Percentiles rank a stretch among this genome's conserved stretches.
phyloP scores from a whole-genome alignment of 2,113 vertebrate genomes.

The Rhynchomys soricoides region DNA sequence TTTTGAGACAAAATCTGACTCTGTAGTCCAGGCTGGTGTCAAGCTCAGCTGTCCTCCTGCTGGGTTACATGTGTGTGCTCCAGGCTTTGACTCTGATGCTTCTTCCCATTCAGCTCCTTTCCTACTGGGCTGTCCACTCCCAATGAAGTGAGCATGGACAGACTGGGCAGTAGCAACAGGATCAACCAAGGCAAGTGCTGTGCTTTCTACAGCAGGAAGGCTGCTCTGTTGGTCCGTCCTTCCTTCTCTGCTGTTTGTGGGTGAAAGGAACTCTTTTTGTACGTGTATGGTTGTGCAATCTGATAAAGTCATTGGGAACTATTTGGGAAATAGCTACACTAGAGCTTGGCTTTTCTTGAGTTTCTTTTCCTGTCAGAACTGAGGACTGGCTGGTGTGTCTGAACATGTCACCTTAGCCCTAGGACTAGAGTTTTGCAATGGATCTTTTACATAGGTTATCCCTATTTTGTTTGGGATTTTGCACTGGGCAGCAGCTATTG shows the following conservation, averaged over 20 bases:
- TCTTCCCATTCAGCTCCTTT: no score
- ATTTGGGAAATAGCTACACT: not conserved
- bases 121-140: accelerated
- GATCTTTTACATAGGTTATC: not conserved
- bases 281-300: not conserved
- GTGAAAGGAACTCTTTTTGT: not conserved
- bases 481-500: not conserved
- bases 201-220: not conserved
- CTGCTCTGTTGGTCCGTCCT: not conserved
- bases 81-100: not conserved
- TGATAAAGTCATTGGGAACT: not conserved
- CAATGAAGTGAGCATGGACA: accelerated
- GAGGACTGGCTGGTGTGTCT: not conserved
- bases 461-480: constrained; percentile 19
- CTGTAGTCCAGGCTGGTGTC: not conserved
- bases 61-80: not conserved
- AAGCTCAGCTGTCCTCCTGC: not conserved
- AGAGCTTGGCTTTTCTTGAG: not conserved
- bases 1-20: not conserved
- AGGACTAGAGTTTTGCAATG: not conserved
- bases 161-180: not conserved
- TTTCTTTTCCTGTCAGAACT: not conserved
- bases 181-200: not conserved
- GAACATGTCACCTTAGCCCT: not conserved
- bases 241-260: not conserved